Evolutionary conservation across 2,113 vertebrate species (phyloP).

Genomic region (Planiliza haematocheilus): DNA sequence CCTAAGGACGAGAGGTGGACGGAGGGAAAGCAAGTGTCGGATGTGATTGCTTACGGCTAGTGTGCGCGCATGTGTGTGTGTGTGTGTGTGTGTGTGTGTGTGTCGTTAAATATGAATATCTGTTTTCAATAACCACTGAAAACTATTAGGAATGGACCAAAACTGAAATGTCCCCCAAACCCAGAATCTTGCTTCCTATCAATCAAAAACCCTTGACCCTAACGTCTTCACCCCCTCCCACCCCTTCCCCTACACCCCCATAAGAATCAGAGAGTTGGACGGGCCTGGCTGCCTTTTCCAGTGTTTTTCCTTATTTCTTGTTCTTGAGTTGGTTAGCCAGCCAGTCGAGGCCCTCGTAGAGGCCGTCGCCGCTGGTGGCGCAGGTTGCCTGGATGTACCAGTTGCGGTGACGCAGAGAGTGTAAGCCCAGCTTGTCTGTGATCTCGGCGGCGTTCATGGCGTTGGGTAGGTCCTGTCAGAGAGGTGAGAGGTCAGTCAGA

Average conservation of each 20-base stretch:
- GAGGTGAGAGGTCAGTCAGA: background rate
- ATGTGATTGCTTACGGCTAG: slow-evolving; percentile 53
- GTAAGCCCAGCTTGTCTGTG: slow-evolving; percentile 96
- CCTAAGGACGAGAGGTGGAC: slow-evolving; percentile 61
- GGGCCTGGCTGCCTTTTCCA: slow-evolving; percentile 25
- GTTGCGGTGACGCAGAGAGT: slow-evolving; percentile 96
- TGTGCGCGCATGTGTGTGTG: slow-evolving; percentile 25
- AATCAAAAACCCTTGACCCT: slow-evolving; percentile 36
- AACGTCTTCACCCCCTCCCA: too few relatives aligned
- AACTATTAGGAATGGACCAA: slow-evolving; percentile 49
- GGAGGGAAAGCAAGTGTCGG: slow-evolving; percentile 62
- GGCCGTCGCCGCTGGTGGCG: slow-evolving; percentile 95
- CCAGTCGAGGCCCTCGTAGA: slow-evolving; percentile 98
- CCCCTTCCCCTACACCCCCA: slow-evolving; percentile 40
- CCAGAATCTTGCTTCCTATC: slow-evolving; percentile 40
- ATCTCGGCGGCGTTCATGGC: slow-evolving; percentile 98
- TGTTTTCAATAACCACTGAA: slow-evolving; percentile 59
- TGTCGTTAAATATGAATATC: slow-evolving; percentile 48
- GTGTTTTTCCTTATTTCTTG: slow-evolving; percentile 89
- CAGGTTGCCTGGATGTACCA: slow-evolving; percentile 99
- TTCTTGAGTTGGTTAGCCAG: slow-evolving; percentile 98
- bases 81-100: slow-evolving; percentile 46
- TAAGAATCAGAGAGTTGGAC: slow-evolving; percentile 45
- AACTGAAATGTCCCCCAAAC: slow-evolving; percentile 42
- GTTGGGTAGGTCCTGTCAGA: slow-evolving; percentile 92